Conservation (phyloP, 2,113 vertebrate species). For the Panthera uncia region DNA sequence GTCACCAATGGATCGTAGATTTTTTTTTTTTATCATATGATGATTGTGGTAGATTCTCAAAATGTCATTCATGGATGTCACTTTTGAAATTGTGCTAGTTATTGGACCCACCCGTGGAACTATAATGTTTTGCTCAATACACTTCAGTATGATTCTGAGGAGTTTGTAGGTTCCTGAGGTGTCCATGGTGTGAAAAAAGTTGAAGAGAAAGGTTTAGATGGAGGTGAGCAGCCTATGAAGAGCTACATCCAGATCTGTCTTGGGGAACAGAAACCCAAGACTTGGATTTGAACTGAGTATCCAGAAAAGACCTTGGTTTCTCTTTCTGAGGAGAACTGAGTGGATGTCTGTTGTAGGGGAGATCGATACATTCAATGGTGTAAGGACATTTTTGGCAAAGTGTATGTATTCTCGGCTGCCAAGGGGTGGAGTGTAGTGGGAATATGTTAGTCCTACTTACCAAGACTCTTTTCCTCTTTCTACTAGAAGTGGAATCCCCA, state of each 20-base stretch:
- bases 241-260: neutral
- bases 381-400: neutral
- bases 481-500: neutral
- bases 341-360: neutral
- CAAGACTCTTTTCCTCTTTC: neutral
- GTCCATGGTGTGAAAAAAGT: neutral
- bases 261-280: neutral
- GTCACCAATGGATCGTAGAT: neutral
- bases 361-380: neutral
- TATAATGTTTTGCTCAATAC: neutral
- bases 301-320: neutral
- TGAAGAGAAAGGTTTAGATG: neutral
- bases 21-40: neutral
- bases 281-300: neutral
- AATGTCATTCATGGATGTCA: neutral
- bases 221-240: neutral
- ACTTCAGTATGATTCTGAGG: slow-evolving; percentile 17
- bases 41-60: neutral
- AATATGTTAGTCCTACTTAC: neutral
- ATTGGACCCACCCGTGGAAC: neutral
- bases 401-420: neutral
- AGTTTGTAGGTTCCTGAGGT: neutral
- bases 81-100: neutral
- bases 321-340: neutral
- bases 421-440: neutral